These are phyloP conservation scores for Seira ritae DNA, from an alignment of 2,888 invertebrate species.

Conservation along the genomic window DNA sequence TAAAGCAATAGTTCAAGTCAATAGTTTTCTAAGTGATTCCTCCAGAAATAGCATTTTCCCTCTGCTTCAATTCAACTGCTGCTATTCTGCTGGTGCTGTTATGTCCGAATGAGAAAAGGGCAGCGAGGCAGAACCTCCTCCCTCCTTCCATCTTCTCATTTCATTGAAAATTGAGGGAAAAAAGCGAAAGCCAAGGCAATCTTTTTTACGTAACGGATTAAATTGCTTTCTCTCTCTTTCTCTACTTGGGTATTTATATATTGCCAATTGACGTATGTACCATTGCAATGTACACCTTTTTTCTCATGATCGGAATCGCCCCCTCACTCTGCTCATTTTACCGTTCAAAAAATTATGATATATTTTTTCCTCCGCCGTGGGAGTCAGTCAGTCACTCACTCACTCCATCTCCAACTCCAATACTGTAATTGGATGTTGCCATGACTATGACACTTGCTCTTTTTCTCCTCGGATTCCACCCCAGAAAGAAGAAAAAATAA, in stretches of 20 bases:
- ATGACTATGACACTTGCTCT: slow-evolving; percentile 45
- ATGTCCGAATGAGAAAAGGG: neutral
- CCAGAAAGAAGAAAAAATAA: neutral
- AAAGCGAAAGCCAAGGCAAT: neutral
- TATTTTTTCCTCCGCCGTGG: slow-evolving; percentile 2
- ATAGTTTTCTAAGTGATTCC: neutral
- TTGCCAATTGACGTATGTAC: slow-evolving; percentile 4
- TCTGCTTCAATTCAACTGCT: neutral
- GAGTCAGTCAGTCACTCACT: slow-evolving; percentile 27
- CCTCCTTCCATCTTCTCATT: neutral
- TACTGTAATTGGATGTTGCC: slow-evolving; percentile 58
- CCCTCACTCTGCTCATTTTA: slow-evolving; percentile 9
- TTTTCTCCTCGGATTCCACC: slow-evolving; percentile 13
- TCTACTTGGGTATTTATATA: neutral
- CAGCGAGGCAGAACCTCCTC: slow-evolving; percentile 1
- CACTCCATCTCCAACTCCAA: no score
- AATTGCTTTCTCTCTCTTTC: neutral
- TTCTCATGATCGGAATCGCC: slow-evolving; percentile 6
- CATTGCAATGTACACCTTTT: neutral
- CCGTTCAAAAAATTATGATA: neutral
- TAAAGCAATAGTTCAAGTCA: neutral
- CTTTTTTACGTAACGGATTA: slow-evolving; percentile 13
- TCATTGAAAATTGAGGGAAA: no score
- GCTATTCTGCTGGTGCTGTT: neutral
- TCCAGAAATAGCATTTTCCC: neutral